A percentile compares a stretch with the other conserved stretches of the same genome.
Conservation (phyloP, 2,888 invertebrate species). For the Ornithoptera priamus region DNA sequence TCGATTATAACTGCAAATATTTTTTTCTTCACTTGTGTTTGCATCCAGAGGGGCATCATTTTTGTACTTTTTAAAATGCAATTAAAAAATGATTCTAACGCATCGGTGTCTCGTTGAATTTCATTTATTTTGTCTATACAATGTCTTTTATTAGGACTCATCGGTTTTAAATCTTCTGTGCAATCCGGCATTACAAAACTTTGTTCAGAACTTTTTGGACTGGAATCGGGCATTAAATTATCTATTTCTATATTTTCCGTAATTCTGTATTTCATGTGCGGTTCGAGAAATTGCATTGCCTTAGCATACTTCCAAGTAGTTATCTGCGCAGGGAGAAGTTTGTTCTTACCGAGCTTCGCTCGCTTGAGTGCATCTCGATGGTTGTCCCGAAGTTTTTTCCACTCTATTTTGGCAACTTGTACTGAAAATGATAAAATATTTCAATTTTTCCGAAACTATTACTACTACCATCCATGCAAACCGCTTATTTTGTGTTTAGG, state of each 20-base stretch:
- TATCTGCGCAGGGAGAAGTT: constrained; percentile 68
- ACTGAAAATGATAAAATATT: constrained; percentile 48
- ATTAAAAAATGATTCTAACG: constrained; percentile 66
- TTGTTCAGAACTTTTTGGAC: constrained; percentile 47
- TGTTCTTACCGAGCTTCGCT: constrained; percentile 70
- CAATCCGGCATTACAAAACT: constrained; percentile 55
- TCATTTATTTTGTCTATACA: constrained; percentile 38
- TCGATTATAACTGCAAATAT: constrained; percentile 71
- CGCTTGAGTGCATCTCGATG: constrained; percentile 69
- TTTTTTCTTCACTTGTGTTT: constrained; percentile 73
- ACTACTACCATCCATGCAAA: not conserved
- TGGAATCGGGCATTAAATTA: constrained; percentile 35
- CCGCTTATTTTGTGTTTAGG: not conserved
- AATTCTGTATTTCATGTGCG: constrained; percentile 72
- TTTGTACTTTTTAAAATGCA: constrained; percentile 65
- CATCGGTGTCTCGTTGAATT: constrained; percentile 47
- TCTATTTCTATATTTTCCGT: constrained; percentile 70
- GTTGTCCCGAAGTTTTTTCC: constrained; percentile 70
- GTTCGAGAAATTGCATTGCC: constrained; percentile 71
- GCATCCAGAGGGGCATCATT: constrained; percentile 71
- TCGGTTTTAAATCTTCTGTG: constrained; percentile 35
- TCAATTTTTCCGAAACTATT: not conserved
- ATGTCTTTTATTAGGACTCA: constrained; percentile 45
- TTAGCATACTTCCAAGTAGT: constrained; percentile 76
- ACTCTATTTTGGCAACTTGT: constrained; percentile 65